Conservation (phyloP, 2,888 invertebrate species). For the Euplagia quadripunctaria region DNA sequence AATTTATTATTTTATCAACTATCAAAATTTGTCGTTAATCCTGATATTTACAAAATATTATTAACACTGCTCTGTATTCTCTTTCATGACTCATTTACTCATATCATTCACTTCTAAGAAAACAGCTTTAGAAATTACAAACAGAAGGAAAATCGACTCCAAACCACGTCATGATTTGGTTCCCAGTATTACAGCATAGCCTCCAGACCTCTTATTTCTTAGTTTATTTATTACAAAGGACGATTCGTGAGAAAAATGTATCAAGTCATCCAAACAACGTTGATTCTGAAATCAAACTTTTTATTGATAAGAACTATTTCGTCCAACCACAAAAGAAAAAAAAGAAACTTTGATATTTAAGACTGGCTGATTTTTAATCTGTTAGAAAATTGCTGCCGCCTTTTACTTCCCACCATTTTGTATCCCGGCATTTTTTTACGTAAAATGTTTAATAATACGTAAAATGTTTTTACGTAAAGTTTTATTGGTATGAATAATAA, state of each 20-base stretch:
- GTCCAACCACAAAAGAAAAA: conserved; percentile 24
- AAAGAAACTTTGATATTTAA: conserved; percentile 15
- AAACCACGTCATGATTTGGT: conserved; percentile 44
- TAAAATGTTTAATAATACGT: conserved; percentile 25
- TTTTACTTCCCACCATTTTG: conserved; percentile 45
- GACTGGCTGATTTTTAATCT: conserved; percentile 20
- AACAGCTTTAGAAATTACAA: conserved; percentile 50
- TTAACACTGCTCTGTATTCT: not conserved
- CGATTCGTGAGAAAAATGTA: conserved; percentile 53
- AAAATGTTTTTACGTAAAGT: conserved; percentile 18
- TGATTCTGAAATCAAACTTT: conserved; percentile 30
- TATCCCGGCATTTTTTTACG: conserved; percentile 33
- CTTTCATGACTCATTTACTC: conserved; percentile 33
- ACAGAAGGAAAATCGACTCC: conserved; percentile 53
- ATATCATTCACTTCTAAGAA: conserved; percentile 50
- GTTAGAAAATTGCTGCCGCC: conserved; percentile 19
- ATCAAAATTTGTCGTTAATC: not conserved
- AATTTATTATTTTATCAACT: too few species aligned
- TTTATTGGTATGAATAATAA: conserved; percentile 48
- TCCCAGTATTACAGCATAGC: conserved; percentile 42
- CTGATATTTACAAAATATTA: not conserved
- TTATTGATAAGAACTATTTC: conserved; percentile 32
- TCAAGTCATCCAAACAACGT: conserved; percentile 34
- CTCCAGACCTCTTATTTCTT: conserved; percentile 48
- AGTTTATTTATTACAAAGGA: conserved; percentile 25